Conservation (phyloP, 1,140 invertebrate species). For the Trichoplusia ni region DNA sequence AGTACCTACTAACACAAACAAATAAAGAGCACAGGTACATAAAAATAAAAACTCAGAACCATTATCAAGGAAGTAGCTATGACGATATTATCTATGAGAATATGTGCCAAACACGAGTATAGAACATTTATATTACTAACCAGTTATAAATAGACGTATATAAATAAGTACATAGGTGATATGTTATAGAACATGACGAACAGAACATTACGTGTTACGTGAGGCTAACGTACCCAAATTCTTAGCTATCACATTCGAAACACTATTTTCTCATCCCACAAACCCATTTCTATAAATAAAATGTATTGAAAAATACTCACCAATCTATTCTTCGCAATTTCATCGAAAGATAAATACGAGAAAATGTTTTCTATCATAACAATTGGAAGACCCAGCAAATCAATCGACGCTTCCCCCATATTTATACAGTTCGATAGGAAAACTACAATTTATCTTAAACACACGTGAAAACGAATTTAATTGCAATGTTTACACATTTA, state of each 20-base stretch:
- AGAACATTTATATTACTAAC: constrained; percentile 13
- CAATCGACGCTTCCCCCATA: constrained; percentile 57
- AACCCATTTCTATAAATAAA: constrained; percentile 12
- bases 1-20: no score
- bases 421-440: neutral
- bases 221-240: constrained; percentile 1
- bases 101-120: neutral
- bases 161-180: constrained; percentile 1
- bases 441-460: constrained; percentile 38
- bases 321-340: constrained; percentile 89
- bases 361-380: constrained; percentile 91
- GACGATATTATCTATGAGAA: neutral
- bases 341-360: constrained; percentile 89
- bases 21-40: no score
- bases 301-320: constrained; percentile 82
- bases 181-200: constrained; percentile 6
- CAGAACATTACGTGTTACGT: constrained; percentile 4
- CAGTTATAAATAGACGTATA: constrained; percentile 21
- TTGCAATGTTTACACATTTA: constrained; percentile 45
- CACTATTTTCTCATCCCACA: neutral
- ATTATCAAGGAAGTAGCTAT: neutral
- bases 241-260: neutral
- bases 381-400: constrained; percentile 86
- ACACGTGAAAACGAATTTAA: constrained; percentile 25
- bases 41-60: neutral